phyloP scores from a whole-genome alignment of 2,797 vertebrate genomes.

The Peromyscus attwateri region DNA sequence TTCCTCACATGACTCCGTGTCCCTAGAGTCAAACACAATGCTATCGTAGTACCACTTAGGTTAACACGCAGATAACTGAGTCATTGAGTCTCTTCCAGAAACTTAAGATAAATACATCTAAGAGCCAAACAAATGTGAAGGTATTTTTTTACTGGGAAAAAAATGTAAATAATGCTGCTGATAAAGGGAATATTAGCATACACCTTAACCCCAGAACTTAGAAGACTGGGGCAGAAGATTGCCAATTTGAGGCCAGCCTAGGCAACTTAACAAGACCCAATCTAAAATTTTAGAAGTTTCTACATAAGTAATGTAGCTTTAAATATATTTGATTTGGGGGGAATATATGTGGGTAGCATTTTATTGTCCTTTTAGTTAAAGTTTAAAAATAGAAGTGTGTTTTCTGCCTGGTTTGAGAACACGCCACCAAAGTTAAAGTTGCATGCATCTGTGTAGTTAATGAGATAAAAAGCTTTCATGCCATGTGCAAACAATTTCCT shows the following conservation, averaged over 20 bases:
- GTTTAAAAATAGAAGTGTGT: conserved; percentile 73
- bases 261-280: not conserved
- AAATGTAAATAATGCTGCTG: not conserved
- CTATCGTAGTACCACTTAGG: not conserved
- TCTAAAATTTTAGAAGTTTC: not conserved
- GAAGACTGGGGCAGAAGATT: not conserved
- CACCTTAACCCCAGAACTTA: not conserved
- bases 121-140: not conserved
- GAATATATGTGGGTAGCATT: not conserved
- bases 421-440: conserved; percentile 82
- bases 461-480: conserved; percentile 82
- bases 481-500: conserved; percentile 80
- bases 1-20: not conserved
- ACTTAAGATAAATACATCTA: not conserved
- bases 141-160: not conserved
- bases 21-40: not conserved
- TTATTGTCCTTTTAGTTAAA: conserved; percentile 72
- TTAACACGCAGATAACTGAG: not conserved
- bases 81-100: conserved; percentile 17
- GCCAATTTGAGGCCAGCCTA: not conserved
- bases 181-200: not conserved
- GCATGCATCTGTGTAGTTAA: conserved; percentile 72
- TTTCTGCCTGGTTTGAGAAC: conserved; percentile 83
- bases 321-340: conserved; percentile 67
- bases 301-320: conserved; percentile 15